Percentiles rank a stretch among this genome's conserved stretches.
Conservation (phyloP, 1,140 invertebrate genomes). For the Armadillidium nasatum region DNA sequence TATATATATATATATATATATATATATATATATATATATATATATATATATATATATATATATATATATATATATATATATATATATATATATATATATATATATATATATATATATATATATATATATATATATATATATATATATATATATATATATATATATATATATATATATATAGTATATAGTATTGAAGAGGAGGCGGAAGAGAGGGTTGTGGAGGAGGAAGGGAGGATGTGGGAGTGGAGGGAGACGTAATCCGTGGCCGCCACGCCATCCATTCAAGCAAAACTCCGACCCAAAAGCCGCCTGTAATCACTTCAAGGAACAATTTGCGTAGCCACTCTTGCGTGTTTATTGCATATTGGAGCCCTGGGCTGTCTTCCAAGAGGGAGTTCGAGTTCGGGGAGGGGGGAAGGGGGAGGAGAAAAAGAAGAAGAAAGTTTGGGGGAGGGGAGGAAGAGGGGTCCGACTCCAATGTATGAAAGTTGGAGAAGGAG, state of each 20-base stretch:
- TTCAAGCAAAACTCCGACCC: slow-evolving; percentile 1
- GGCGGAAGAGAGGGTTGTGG: no score
- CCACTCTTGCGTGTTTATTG: slow-evolving; percentile 30
- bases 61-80: slow-evolving; percentile 12
- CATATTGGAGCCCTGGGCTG: slow-evolving; percentile 29
- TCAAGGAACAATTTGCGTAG: slow-evolving; percentile 41
- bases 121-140: neutral
- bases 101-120: neutral
- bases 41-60: neutral
- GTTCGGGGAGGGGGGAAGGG: neutral
- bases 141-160: neutral
- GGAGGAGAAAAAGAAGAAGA: neutral
- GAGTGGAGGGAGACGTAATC: neutral
- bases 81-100: slow-evolving; percentile 13
- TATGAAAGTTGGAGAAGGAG: no score
- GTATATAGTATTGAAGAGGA: neutral
- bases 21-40: neutral
- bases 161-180: neutral
- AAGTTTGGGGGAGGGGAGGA: neutral
- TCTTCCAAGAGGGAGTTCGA: neutral
- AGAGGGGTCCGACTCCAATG: neutral
- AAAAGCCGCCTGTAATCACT: slow-evolving; percentile 40
- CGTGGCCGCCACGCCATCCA: neutral
- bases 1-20: slow-evolving; percentile 17
- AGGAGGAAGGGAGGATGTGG: neutral